These are phyloP conservation scores for Apteryx mantelli DNA, from an alignment of 2,113 vertebrate genomes.

Conservation along the genomic window DNA sequence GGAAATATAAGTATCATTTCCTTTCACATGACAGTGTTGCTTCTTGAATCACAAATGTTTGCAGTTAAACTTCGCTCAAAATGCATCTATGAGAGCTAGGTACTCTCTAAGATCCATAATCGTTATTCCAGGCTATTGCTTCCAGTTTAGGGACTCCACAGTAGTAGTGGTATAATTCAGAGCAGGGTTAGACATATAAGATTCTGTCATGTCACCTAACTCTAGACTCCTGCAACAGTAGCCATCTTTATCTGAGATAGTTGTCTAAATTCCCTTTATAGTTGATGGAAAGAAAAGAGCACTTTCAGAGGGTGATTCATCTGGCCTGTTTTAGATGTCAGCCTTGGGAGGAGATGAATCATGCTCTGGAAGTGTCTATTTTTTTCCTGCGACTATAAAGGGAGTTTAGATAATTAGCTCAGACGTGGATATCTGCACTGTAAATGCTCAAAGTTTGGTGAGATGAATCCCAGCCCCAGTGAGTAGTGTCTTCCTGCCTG, in stretches of 20 bases:
- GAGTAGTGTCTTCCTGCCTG: neutral
- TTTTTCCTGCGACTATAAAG: neutral
- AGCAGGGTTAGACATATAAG: neutral
- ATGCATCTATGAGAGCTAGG: neutral
- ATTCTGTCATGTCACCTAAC: neutral
- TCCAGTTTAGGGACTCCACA: neutral
- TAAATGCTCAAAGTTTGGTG: neutral
- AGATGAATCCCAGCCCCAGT: neutral
- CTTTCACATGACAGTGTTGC: neutral
- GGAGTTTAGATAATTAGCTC: constrained; percentile 8
- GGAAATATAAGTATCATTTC: neutral
- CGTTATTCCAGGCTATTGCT: neutral
- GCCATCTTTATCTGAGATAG: neutral
- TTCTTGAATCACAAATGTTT: neutral
- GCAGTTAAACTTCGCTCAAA: neutral
- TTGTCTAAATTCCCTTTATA: neutral
- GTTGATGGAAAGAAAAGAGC: neutral
- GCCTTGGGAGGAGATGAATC: constrained; percentile 30
- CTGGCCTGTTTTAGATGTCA: neutral
- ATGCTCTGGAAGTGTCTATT: neutral
- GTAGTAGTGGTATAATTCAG: neutral
- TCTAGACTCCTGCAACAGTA: neutral
- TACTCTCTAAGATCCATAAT: neutral
- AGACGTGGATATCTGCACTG: neutral
- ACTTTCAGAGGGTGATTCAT: constrained; percentile 5